Evolutionary conservation across 2,797 vertebrate genomes (phyloP).

Genomic region (Rallus crepitans): DNA sequence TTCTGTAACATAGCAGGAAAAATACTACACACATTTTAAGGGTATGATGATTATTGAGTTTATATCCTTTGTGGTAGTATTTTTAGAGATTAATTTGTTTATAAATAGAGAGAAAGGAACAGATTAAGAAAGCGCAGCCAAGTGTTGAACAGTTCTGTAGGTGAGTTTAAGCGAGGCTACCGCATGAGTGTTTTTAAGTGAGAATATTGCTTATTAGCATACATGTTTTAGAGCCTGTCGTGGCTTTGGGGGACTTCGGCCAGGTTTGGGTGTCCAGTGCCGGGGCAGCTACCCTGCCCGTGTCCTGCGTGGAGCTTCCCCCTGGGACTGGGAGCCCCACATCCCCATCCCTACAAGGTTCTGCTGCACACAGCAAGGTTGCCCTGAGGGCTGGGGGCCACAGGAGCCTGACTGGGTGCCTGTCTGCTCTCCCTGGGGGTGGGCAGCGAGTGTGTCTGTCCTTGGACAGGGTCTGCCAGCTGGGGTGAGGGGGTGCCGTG

Average conservation of each 20-base stretch:
- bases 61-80: neutral
- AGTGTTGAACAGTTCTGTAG: neutral
- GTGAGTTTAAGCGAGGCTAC: neutral
- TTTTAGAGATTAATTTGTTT: neutral
- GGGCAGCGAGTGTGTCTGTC: fast-evolving
- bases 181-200: neutral
- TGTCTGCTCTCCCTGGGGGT: fast-evolving
- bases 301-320: neutral
- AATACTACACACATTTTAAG: neutral
- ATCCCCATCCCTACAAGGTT: no score
- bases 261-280: neutral
- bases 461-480: fast-evolving
- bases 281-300: neutral
- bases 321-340: no score
- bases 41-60: neutral
- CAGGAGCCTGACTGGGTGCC: fast-evolving
- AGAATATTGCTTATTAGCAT: fast-evolving
- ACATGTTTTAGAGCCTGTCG: fast-evolving
- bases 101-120: neutral
- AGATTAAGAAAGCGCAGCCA: neutral
- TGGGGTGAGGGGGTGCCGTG: fast-evolving
- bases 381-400: fast-evolving
- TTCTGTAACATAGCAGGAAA: neutral
- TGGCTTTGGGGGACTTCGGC: fast-evolving
- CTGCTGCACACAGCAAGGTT: neutral